A percentile compares a stretch with the other conserved stretches of the same genome.
Conservation (phyloP, 2,888 invertebrate genomes). For the Itoplectis maculator region DNA sequence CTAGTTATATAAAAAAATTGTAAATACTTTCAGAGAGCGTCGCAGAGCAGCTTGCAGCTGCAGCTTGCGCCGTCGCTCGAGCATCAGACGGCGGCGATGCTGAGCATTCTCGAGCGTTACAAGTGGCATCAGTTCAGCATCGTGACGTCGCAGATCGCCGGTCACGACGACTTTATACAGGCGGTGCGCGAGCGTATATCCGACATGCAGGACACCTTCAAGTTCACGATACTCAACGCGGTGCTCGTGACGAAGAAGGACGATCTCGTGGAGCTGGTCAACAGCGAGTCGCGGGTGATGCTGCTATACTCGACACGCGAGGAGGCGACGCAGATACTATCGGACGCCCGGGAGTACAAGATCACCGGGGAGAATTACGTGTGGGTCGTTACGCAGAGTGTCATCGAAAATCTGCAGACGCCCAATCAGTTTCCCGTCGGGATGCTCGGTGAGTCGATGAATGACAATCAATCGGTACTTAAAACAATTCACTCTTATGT, state of each 20-base stretch:
- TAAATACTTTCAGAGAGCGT: slow-evolving; percentile 88
- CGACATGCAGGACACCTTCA: slow-evolving; percentile 91
- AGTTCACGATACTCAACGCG: slow-evolving; percentile 94
- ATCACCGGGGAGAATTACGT: slow-evolving; percentile 97
- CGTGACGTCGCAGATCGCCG: slow-evolving; percentile 96
- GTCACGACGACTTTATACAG: slow-evolving; percentile 98
- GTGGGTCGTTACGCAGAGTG: slow-evolving; percentile 98
- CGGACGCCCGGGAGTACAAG: slow-evolving; percentile 90
- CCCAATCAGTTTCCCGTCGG: slow-evolving; percentile 94
- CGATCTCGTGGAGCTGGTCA: slow-evolving; percentile 93
- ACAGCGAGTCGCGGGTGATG: slow-evolving; percentile 96
- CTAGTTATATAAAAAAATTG: too few species aligned
- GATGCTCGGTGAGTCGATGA: slow-evolving; percentile 89
- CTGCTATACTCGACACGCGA: slow-evolving; percentile 95
- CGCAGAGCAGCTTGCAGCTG: slow-evolving; percentile 94
- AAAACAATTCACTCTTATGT: too few species aligned
- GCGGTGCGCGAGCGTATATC: slow-evolving; percentile 95
- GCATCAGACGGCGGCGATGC: slow-evolving; percentile 98
- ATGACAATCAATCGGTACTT: not conserved
- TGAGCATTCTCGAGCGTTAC: slow-evolving; percentile 97
- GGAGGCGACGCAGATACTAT: slow-evolving; percentile 93
- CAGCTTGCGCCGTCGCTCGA: slow-evolving; percentile 98
- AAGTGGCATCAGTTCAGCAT: slow-evolving; percentile 98
- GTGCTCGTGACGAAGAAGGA: slow-evolving; percentile 91
- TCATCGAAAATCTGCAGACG: slow-evolving; percentile 92